Base-by-base conservation (phyloP, 2,888 invertebrate species). In the Tinea pellionella region DNA sequence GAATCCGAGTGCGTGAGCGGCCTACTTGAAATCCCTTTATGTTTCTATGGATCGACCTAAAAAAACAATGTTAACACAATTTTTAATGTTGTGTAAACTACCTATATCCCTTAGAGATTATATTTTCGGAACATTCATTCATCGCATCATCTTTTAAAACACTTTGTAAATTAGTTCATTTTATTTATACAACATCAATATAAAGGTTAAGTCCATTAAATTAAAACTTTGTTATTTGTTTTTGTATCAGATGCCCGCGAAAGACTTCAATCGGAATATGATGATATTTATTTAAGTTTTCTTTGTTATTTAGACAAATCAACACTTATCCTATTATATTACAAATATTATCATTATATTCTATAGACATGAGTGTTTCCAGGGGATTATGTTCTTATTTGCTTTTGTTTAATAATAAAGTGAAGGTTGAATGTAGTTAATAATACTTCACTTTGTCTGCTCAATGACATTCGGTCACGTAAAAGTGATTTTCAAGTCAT, bases 401-500 rank as follows among this genome's bases (percentile, higher is more conserved):
- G 9, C 37, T 37, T 47, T 47, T 47, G 47, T 47, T 15, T 47
- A 37, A 37, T 47, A 2, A 7, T 15, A 15, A 47, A 47, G 47
- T 47, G 47, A 47, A 47, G 47, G 47, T 47, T 13, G 13, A 9
- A 4, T 41, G 41, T 41, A 41, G 16, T 47, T 47, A 16, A 16
- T 47, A 47, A 47, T 16, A 37, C 37, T 37, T 37, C n/a, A 47
- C 7, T 47, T 47, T 47, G 47, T 47, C 13, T 47, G 15, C 47
- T 15, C 47, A 47, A 47, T 47, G 47, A 47, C 47, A 47, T 16
- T 47, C 15, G 47, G 15, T 47, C 47, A 47, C 16, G 47, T 47
- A 47, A 47, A 47, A 47, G 47, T 47, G 8, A 47, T 47, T 47
- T 47, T 47, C 47, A 47, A 47, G 47, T 47, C 47, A 16, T 47